These are phyloP conservation scores for Cladopsammia gracilis DNA, from an alignment of 64 coral and sea anemone genomes.

Conservation along the genomic window DNA sequence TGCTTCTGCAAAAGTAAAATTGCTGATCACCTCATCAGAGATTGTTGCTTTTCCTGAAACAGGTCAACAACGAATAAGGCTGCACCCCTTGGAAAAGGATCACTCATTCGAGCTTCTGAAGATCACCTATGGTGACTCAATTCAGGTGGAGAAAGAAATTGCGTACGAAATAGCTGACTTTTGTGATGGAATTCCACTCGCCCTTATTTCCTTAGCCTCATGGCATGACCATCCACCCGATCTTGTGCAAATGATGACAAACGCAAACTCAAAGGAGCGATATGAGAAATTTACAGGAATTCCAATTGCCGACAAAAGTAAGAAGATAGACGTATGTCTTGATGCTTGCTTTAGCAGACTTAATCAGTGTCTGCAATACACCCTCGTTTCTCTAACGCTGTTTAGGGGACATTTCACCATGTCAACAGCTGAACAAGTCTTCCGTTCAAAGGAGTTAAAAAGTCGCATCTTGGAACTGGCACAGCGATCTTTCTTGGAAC, in stretches of 20 bases:
- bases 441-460: neutral
- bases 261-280: neutral
- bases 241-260: slow-evolving; percentile 16
- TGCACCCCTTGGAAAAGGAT: neutral
- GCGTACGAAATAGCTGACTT: neutral
- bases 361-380: neutral
- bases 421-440: neutral
- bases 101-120: neutral
- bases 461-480: neutral
- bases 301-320: neutral
- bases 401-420: neutral
- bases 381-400: neutral
- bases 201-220: neutral
- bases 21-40: slow-evolving; percentile 2
- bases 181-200: slow-evolving; percentile 12
- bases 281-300: neutral
- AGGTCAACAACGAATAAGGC: neutral
- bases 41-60: neutral
- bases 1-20: neutral
- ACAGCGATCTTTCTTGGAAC: neutral
- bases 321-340: neutral
- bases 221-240: neutral
- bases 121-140: neutral
- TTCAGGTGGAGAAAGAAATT: neutral
- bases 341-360: neutral